These are phyloP conservation scores for Rhyacophila brunnea DNA, from an alignment of 1,140 invertebrate species.

Conservation along the genomic window DNA sequence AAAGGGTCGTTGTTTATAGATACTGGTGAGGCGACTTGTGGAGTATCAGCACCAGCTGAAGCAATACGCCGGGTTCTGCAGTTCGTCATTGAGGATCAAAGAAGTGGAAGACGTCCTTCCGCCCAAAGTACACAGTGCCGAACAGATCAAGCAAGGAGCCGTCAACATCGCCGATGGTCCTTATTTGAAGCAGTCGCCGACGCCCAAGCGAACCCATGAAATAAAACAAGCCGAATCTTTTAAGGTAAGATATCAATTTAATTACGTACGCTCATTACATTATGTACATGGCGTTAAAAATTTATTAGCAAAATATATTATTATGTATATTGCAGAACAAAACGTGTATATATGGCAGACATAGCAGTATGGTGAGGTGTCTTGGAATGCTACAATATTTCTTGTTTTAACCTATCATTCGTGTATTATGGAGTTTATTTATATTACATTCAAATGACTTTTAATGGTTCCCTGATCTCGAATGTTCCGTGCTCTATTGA, in stretches of 20 bases:
- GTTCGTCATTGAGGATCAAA: slow-evolving; percentile 49
- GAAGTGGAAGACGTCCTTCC: slow-evolving; percentile 44
- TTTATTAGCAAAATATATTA: too few species aligned
- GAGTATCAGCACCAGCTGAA: slow-evolving; percentile 61
- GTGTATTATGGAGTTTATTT: too few species aligned
- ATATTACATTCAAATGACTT: too few species aligned
- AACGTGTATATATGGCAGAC: too few species aligned
- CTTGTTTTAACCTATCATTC: too few species aligned
- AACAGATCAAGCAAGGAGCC: slow-evolving; percentile 19
- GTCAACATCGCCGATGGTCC: slow-evolving; percentile 20
- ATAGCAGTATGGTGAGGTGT: too few species aligned
- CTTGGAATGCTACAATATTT: too few species aligned
- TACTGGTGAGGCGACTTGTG: slow-evolving; percentile 57
- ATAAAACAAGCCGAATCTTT: slow-evolving; percentile 20
- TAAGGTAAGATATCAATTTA: slow-evolving; percentile 30
- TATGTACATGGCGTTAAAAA: too few species aligned
- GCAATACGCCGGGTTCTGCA: slow-evolving; percentile 44
- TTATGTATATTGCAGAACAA: too few species aligned
- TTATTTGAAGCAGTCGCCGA: slow-evolving; percentile 17
- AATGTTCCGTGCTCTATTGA: too few species aligned
- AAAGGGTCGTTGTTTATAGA: slow-evolving; percentile 45
- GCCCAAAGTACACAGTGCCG: slow-evolving; percentile 8
- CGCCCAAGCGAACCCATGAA: slow-evolving; percentile 1
- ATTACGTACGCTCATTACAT: too few species aligned
- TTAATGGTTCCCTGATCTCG: too few species aligned